Percentiles rank a stretch among this genome's conserved stretches.
Conservation (phyloP, 2,888 invertebrate genomes). For the Eubasilissa splendida region DNA sequence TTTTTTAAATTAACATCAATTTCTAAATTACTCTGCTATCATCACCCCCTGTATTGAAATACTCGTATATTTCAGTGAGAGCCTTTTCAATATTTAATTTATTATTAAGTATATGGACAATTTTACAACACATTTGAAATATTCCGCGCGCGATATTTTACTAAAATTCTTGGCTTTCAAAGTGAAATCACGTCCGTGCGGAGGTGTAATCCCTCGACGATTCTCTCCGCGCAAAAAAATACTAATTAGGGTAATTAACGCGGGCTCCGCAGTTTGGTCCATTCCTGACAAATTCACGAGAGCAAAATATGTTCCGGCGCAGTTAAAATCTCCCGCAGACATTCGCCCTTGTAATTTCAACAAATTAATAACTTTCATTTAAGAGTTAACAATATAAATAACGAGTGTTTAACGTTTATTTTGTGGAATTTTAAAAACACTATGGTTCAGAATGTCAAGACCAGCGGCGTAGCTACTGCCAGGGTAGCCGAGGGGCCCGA, state of each 20-base stretch:
- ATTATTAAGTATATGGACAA: too few species aligned
- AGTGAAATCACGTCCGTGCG: constrained; percentile 2
- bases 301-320: constrained; percentile 16
- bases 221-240: constrained; percentile 15
- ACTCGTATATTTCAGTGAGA: too few species aligned
- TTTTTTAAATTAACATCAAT: too few species aligned
- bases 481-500: too few species aligned
- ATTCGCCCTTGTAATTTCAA: constrained; percentile 3
- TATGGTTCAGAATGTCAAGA: too few species aligned
- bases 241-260: constrained; percentile 36
- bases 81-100: too few species aligned
- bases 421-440: neutral
- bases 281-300: neutral
- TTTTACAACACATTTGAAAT: neutral
- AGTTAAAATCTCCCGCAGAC: constrained; percentile 30
- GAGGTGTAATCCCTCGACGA: constrained; percentile 9
- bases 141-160: neutral
- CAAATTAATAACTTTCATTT: constrained; percentile 32
- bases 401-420: neutral
- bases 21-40: too few species aligned
- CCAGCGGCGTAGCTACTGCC: too few species aligned
- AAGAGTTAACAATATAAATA: constrained; percentile 2
- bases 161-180: neutral
- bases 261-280: constrained; percentile 1
- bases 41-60: too few species aligned